Conservation (phyloP, 2,888 invertebrate genomes). For the Uropetala carovei region DNA sequence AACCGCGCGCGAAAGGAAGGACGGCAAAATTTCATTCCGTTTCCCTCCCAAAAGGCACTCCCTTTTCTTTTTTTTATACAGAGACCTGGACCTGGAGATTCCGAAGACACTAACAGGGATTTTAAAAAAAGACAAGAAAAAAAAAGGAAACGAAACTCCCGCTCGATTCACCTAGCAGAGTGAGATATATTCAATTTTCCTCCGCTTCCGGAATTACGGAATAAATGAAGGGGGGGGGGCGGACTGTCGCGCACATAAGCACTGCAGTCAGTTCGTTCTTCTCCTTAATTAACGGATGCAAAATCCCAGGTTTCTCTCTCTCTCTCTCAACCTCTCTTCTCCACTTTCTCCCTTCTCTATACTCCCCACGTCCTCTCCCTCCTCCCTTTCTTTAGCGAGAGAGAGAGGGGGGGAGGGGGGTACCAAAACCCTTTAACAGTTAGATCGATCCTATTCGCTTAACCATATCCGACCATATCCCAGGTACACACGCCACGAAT, state of each 20-base stretch:
- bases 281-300: constrained; percentile 44
- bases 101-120: not conserved
- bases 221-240: not conserved
- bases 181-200: constrained; percentile 32
- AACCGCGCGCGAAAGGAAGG: not conserved
- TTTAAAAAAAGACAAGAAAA: not conserved
- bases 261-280: constrained; percentile 3
- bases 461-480: constrained; percentile 63
- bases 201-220: constrained; percentile 27
- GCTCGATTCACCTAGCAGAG: constrained; percentile 15
- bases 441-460: constrained; percentile 60
- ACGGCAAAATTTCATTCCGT: not conserved
- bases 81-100: not conserved
- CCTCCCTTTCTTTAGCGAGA: constrained; percentile 3
- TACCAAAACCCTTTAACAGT: constrained; percentile 52
- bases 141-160: not conserved
- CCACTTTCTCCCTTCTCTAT: not conserved
- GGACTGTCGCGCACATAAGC: not conserved
- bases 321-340: not conserved
- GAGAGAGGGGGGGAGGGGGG: not conserved
- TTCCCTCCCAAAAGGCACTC: not conserved
- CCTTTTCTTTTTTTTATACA: not conserved
- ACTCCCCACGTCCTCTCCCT: not conserved
- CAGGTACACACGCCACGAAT: not conserved
- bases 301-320: not conserved